A percentile compares a stretch with the other conserved stretches of the same genome.
phyloP scores from a whole-genome alignment of 1,140 invertebrate genomes.

The Hyles euphorbiae region DNA sequence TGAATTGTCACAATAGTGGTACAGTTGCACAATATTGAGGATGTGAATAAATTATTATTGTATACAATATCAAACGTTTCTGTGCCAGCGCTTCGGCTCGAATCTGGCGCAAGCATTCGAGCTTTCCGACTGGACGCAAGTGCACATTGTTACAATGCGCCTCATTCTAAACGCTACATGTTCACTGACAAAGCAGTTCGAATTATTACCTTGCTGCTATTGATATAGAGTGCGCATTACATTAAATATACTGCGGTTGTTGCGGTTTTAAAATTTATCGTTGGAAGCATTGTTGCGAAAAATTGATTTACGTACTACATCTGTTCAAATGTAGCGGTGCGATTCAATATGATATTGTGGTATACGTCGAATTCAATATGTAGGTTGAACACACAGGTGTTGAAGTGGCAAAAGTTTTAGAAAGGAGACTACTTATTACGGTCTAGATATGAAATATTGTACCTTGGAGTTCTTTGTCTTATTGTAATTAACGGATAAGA shows the following conservation, averaged over 20 bases:
- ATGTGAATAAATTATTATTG: slow-evolving; percentile 19
- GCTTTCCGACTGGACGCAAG: slow-evolving; percentile 38
- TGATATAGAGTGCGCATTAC: slow-evolving; percentile 8
- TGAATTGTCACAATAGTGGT: neutral
- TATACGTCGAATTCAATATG: slow-evolving; percentile 16
- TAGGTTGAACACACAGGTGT: slow-evolving; percentile 37
- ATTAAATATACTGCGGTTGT: neutral
- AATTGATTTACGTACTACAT: slow-evolving; percentile 68
- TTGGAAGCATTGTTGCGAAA: slow-evolving; percentile 54
- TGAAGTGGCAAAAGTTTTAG: slow-evolving; percentile 7
- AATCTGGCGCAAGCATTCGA: slow-evolving; percentile 42
- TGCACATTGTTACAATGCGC: slow-evolving; percentile 39
- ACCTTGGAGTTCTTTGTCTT: neutral
- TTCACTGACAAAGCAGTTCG: neutral
- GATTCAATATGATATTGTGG: slow-evolving; percentile 35
- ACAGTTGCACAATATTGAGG: slow-evolving; percentile 5
- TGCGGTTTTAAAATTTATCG: neutral
- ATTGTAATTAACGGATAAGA: too few species aligned
- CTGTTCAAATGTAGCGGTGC: slow-evolving; percentile 37
- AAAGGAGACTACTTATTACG: slow-evolving; percentile 8
- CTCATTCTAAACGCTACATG: slow-evolving; percentile 10
- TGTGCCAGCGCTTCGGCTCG: slow-evolving; percentile 27
- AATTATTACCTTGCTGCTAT: neutral
- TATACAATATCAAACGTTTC: slow-evolving; percentile 26
- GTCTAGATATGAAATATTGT: neutral